Evolutionary conservation across 2,113 vertebrate genomes (phyloP), one percentile per base, ranked within the genome.

Genomic region (Cygnus atratus): DNA sequence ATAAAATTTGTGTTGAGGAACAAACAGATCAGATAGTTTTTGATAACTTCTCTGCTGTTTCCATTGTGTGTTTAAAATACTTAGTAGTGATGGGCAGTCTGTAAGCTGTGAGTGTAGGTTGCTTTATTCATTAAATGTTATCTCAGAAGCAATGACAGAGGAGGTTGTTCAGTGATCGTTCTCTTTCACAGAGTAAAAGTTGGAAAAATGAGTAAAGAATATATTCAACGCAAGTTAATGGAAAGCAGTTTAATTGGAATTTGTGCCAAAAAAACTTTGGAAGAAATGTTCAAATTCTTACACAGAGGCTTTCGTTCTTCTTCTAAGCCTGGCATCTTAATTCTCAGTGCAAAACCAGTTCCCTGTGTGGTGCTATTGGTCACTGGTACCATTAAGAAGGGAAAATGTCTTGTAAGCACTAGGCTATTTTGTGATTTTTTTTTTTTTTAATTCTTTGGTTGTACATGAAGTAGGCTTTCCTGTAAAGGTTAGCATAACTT

Each of bases 241-340:
- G 55, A 72, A 91, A 94, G 26, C 20, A 31, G 25, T 87, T 95
- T 93, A 83, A 85, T 89, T 62, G 54, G 66, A 33, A 11, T 33
- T 75, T 72, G 14, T 87, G 74, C 74, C 48, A 61, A 55, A 85
- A 84, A 70, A 21, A 16, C 48, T 37, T 50, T 9, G 39, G 82
- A 76, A 62, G 67, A 28, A 78, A 72, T 21, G 5, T 57, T 70
- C 12, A 11, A 55, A 20, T 28, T 88, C 68, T 90, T 54, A 12
- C 18, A 12, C 5, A 35, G 59, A 90, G 67, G 48, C 43, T 90
- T 75, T 46, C 5, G 2, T n/a, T 31, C 35, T 90, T 58, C 62
- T 77, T 92, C 74, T 57, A 41, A 33, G 52, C 18, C 58, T 43
- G 41, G 59, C 79, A 65, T 66, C 58, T 76, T 18, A 24, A 66